phyloP scores from a whole-genome alignment of 2,113 vertebrate species.

The Casuarius casuarius region DNA sequence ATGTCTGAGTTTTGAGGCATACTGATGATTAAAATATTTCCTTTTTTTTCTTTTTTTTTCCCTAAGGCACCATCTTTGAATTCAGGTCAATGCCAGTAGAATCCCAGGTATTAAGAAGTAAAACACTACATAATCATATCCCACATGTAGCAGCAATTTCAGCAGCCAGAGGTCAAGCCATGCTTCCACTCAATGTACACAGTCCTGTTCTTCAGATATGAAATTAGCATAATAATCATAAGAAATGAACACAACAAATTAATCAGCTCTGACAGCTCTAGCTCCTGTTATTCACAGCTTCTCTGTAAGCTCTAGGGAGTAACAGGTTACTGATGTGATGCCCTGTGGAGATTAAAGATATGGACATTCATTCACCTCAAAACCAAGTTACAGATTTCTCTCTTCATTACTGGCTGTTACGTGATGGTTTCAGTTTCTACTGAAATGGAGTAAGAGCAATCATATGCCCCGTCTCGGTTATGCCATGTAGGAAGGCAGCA shows the following conservation, averaged over 20 bases:
- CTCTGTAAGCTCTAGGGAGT: not conserved
- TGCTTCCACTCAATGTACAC: not conserved
- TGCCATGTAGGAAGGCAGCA: not conserved
- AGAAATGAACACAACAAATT: not conserved
- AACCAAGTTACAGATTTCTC: not conserved
- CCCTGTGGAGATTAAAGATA: not conserved
- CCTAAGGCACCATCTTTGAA: not conserved
- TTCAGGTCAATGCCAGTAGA: not conserved
- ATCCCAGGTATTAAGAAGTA: rapidly evolving
- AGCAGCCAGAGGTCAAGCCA: not conserved
- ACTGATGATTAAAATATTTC: not conserved
- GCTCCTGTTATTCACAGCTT: not conserved
- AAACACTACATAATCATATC: not conserved
- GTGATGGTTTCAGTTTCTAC: not conserved
- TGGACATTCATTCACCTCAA: not conserved
- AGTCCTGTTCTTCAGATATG: not conserved
- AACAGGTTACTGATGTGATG: not conserved
- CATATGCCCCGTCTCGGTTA: not conserved
- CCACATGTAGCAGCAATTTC: not conserved
- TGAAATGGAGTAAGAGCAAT: not conserved
- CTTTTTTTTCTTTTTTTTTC: not conserved
- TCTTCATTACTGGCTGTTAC: not conserved
- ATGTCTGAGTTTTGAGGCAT: not conserved
- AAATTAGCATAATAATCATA: not conserved
- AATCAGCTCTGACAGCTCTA: not conserved